phyloP scores from a whole-genome alignment of 2,888 invertebrate species.

The Ariolimax columbianus region DNA sequence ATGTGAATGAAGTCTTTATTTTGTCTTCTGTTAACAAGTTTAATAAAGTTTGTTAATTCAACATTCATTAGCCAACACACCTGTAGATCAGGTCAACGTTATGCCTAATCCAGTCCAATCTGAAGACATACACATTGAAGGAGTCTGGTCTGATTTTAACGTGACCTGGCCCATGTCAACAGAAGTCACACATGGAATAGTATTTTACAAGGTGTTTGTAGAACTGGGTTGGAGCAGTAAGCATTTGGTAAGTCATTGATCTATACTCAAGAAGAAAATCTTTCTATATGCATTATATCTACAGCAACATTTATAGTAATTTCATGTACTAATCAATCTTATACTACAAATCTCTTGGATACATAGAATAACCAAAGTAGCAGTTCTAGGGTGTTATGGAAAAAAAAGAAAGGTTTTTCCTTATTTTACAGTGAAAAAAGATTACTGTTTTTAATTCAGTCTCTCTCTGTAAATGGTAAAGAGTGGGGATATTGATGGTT shows the following conservation, averaged over 20 bases:
- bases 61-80: constrained; percentile 5
- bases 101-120: constrained; percentile 86
- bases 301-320: not conserved
- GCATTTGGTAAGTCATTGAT: not conserved
- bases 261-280: too few relatives aligned
- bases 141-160: constrained; percentile 90
- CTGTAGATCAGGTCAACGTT: constrained; percentile 75
- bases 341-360: not conserved
- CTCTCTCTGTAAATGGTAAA: too few relatives aligned
- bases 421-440: too few relatives aligned
- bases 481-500: too few relatives aligned
- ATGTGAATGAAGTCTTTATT: not conserved
- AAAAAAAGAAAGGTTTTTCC: too few relatives aligned
- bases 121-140: constrained; percentile 85
- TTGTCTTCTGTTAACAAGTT: not conserved
- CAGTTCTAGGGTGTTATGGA: too few relatives aligned
- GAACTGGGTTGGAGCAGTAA: constrained; percentile 54
- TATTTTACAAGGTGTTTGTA: constrained; percentile 88
- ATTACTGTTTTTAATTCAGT: too few relatives aligned
- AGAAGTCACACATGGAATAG: constrained; percentile 88
- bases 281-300: not conserved
- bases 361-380: too few relatives aligned
- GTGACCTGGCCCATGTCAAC: constrained; percentile 87
- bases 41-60: not conserved
- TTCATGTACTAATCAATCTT: not conserved